Percentiles rank a stretch among this genome's conserved stretches.
Evolutionary conservation across 1,140 invertebrate genomes (phyloP).

Genomic region (Drosophila elegans): DNA sequence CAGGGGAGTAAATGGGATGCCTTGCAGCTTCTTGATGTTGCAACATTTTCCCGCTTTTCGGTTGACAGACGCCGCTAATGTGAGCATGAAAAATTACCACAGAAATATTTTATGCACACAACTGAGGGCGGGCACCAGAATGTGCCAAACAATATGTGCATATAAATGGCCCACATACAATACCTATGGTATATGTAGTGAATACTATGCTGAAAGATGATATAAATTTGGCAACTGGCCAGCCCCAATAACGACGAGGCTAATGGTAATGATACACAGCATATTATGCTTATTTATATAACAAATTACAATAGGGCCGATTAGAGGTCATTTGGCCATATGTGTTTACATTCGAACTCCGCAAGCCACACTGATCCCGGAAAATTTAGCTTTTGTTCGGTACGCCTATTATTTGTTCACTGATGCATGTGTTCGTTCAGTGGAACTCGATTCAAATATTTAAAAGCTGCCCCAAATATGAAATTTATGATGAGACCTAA

Average conservation of each 20-base stretch:
- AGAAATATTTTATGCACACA: constrained; percentile 63
- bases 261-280: constrained; percentile 26
- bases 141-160: constrained; percentile 61
- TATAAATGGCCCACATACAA: constrained; percentile 61
- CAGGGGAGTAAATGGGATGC: not conserved
- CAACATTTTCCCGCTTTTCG: constrained; percentile 38
- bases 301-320: constrained; percentile 64
- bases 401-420: constrained; percentile 7
- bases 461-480: constrained; percentile 28
- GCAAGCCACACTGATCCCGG: not conserved
- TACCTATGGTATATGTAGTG: constrained; percentile 10
- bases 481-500: constrained; percentile 25
- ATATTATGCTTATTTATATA: constrained; percentile 75
- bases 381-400: constrained; percentile 6
- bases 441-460: constrained; percentile 23
- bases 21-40: constrained; percentile 47
- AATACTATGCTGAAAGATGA: constrained; percentile 33
- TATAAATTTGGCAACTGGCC: constrained; percentile 33
- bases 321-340: constrained; percentile 55
- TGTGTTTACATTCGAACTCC: constrained; percentile 28
- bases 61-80: constrained; percentile 56
- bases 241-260: constrained; percentile 14
- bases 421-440: constrained; percentile 28
- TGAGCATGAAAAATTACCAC: constrained; percentile 70
- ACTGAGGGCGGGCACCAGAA: constrained; percentile 25